Evolutionary conservation across 1,140 invertebrate genomes (phyloP), one percentile per base, ranked within the genome.

Genomic region (Zaprionus inermis): DNA sequence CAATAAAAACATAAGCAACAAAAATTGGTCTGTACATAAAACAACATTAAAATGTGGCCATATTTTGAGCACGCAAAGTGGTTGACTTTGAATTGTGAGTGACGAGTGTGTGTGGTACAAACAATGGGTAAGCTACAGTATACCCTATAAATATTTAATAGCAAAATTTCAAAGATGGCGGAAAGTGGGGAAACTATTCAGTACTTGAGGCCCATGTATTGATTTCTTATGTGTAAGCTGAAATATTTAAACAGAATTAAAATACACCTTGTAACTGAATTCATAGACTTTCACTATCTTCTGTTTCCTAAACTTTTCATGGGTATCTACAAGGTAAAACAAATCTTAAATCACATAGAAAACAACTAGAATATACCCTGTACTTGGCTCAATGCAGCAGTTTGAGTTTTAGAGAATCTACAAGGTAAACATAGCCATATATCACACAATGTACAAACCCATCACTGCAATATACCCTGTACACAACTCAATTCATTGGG

Each of bases 21-120:
- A 30, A 34, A 22, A 57, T 58, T 55, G 65, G 54, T 72, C 18
- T 55, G 20, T 51, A 80, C 59, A 73, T 73, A 38, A 68, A 3
- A 67, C 66, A 68, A 71, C 67, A 80, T 77, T 82, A 82, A 80
- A 73, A 58, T 76, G 41, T 76, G 30, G 44, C 52, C 34, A 72
- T 65, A 88, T 83, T 89, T 88, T 80, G 51, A 61, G 67, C 73
- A 68, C 72, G 64, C 67, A 79, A 83, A 78, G 77, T 69, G 67
- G 80, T 88, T 88, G 84, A 89, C 84, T 88, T 83, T 88, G 80
- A 89, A 66, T 75, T 74, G 28, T 60, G 22, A 69, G 60, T 63
- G 69, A 65, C 44, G 60, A 60, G 38, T 38, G 7, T 9, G 20
- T 61, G 14, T n/a, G 36, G 2, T 57, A 24, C 56, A 64, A 38